A percentile compares a stretch with the other conserved stretches of the same genome.
Conservation (phyloP, 2,888 invertebrate species). For the Creontiades dilutus region DNA sequence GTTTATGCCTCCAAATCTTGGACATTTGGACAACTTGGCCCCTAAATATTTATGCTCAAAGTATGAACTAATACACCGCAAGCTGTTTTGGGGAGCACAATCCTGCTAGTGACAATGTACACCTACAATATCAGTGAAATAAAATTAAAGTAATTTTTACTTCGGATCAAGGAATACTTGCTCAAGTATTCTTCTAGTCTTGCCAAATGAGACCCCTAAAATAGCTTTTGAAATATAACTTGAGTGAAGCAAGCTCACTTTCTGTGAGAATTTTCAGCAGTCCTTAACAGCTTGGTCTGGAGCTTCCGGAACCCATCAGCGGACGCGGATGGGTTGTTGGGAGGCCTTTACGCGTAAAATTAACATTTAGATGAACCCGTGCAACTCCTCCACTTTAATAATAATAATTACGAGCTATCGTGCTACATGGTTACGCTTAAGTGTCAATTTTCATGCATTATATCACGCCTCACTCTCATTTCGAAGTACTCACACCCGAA, state of each 20-base stretch:
- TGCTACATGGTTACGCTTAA: slow-evolving; percentile 32
- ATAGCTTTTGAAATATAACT: not conserved
- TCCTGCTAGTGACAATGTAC: too few species aligned
- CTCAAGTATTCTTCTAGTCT: too few species aligned
- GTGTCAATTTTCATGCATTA: slow-evolving; percentile 32
- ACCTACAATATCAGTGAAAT: too few species aligned
- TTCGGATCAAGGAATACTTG: too few species aligned
- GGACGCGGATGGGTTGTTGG: slow-evolving; percentile 22
- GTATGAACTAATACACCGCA: too few species aligned
- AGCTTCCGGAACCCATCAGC: slow-evolving; percentile 28
- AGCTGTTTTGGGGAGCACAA: too few species aligned
- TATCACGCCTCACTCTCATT: not conserved
- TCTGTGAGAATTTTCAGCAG: slow-evolving; percentile 13
- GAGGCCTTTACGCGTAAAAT: slow-evolving; percentile 9
- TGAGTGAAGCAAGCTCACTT: not conserved
- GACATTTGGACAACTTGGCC: too few species aligned
- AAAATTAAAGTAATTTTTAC: too few species aligned
- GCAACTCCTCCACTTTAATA: slow-evolving; percentile 3
- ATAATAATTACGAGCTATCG: slow-evolving; percentile 22
- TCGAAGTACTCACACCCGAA: not conserved
- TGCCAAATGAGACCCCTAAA: not conserved
- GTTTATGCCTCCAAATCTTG: too few species aligned
- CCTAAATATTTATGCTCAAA: too few species aligned
- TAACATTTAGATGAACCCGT: slow-evolving; percentile 36
- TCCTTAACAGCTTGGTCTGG: not conserved